phyloP scores from a whole-genome alignment of 2,797 vertebrate genomes.

The Syngnathus rostellatus region DNA sequence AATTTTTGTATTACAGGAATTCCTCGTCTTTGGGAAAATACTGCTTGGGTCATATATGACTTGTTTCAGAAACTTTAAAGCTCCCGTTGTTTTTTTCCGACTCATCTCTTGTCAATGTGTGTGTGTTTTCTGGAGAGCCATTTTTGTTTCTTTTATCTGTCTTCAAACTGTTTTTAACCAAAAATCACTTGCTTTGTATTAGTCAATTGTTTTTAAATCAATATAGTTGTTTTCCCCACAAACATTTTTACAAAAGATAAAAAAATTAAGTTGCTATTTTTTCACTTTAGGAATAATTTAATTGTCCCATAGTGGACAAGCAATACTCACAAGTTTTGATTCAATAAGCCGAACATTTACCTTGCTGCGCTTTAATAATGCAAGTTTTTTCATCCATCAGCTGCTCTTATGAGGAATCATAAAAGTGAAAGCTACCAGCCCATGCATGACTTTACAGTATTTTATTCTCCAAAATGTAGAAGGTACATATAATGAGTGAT shows the following conservation, averaged over 20 bases:
- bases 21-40: neutral
- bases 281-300: neutral
- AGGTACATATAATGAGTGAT: neutral
- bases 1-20: neutral
- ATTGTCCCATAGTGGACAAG: neutral
- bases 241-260: neutral
- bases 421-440: neutral
- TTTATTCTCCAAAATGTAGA: too few species aligned
- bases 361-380: neutral
- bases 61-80: neutral
- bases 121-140: neutral
- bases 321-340: neutral
- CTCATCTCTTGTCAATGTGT: neutral
- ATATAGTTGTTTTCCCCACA: neutral
- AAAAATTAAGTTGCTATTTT: neutral
- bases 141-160: neutral
- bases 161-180: neutral
- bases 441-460: too few species aligned
- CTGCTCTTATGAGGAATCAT: neutral
- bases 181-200: neutral
- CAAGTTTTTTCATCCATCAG: neutral
- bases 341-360: neutral
- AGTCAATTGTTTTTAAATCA: neutral
- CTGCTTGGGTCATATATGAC: slow-evolving; percentile 5
- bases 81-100: neutral